phyloP scores from a whole-genome alignment of 2,888 invertebrate genomes.

The Heliconius hortense region DNA sequence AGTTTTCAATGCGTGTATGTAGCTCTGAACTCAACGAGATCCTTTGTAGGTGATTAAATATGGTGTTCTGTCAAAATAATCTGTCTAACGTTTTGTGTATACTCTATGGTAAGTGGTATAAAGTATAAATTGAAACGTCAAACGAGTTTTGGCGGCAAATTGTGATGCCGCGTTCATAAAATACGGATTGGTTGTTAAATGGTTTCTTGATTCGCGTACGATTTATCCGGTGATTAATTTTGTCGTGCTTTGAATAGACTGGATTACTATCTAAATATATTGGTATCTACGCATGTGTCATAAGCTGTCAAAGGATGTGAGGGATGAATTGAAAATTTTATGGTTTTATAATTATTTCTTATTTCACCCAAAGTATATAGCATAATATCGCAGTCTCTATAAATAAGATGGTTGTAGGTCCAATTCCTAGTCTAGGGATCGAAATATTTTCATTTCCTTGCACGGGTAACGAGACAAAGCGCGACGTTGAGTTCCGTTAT shows the following conservation, averaged over 20 bases:
- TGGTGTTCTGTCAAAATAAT: constrained; percentile 50
- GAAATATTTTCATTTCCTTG: too few species aligned
- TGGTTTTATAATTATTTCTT: constrained; percentile 4
- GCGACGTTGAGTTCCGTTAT: too few species aligned
- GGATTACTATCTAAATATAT: constrained; percentile 32
- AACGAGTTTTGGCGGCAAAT: constrained; percentile 44
- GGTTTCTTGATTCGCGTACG: constrained; percentile 73
- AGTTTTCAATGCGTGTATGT: constrained; percentile 79
- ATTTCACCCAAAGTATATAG: too few species aligned
- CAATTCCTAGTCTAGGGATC: too few species aligned
- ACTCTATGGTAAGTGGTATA: constrained; percentile 41
- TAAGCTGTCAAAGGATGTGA: not conserved
- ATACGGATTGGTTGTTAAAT: constrained; percentile 79
- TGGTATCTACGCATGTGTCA: constrained; percentile 23
- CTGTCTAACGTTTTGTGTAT: constrained; percentile 29
- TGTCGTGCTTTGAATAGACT: constrained; percentile 33
- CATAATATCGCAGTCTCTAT: too few species aligned
- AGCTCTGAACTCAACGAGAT: constrained; percentile 62
- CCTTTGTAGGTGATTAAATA: constrained; percentile 81
- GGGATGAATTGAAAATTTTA: not conserved
- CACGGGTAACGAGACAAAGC: too few species aligned
- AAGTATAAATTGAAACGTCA: constrained; percentile 43
- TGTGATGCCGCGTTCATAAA: constrained; percentile 50
- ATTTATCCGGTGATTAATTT: constrained; percentile 76
- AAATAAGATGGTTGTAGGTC: too few species aligned